Percentiles rank a stretch among this genome's conserved stretches.
phyloP scores from a whole-genome alignment of 2,888 invertebrate genomes.

The Spilarctia lutea region DNA sequence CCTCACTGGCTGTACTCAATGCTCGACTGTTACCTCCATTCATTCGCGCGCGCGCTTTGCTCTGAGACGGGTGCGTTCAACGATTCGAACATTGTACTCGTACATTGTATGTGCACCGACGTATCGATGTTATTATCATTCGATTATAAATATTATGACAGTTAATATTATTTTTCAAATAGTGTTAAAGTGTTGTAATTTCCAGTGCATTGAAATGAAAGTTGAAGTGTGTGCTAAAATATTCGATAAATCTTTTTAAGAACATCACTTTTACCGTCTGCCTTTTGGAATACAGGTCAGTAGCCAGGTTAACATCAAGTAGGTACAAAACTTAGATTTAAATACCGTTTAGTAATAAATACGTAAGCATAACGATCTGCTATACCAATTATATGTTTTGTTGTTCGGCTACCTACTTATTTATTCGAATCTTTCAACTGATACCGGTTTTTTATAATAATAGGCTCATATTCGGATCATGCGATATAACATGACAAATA shows the following conservation, averaged over 20 bases:
- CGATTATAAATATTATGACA: constrained; percentile 47
- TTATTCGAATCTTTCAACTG: constrained; percentile 44
- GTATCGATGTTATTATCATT: constrained; percentile 63
- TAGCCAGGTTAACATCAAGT: constrained; percentile 30
- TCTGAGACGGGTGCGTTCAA: constrained; percentile 68
- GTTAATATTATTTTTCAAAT: constrained; percentile 27
- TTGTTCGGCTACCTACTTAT: constrained; percentile 42
- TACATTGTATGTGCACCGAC: constrained; percentile 49
- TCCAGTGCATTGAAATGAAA: constrained; percentile 39
- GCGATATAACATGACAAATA: constrained; percentile 41
- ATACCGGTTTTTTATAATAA: constrained; percentile 61
- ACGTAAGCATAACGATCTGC: constrained; percentile 25
- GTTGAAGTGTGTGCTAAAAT: constrained; percentile 34
- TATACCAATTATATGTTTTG: constrained; percentile 40
- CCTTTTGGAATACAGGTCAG: constrained; percentile 40
- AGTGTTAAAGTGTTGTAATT: constrained; percentile 38
- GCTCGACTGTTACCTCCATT: constrained; percentile 53
- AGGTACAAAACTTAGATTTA: constrained; percentile 21
- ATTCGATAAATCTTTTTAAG: constrained; percentile 36
- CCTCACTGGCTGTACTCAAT: constrained; percentile 22
- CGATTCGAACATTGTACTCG: constrained; percentile 52
- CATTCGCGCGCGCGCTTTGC: constrained; percentile 79
- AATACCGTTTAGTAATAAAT: constrained; percentile 38
- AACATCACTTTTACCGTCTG: constrained; percentile 20
- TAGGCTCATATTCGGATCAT: constrained; percentile 56